Evolutionary conservation across 1,140 invertebrate species (phyloP).

Genomic region (Apis mellifera): Amel_HAv3.1 CM009941.2:13340001-13340500

Average conservation of each 20-base stretch:
- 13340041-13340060: too few species aligned
- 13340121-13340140: too few species aligned
- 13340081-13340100: background rate
- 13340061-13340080: background rate
- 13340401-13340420: background rate
- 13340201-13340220: too few species aligned
- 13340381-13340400: background rate
- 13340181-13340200: too few species aligned
- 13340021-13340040: conserved; percentile 38
- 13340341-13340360: background rate
- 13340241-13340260: too few species aligned
- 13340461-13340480: conserved; percentile 10
- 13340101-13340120: too few species aligned
- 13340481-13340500: conserved; percentile 3
- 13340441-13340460: conserved; percentile 43
- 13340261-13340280: background rate
- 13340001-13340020: conserved; percentile 32
- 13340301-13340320: background rate
- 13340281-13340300: background rate
- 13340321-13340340: too few species aligned
- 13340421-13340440: background rate
- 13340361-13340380: background rate
- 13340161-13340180: too few species aligned
- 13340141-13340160: too few species aligned
- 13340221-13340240: too few species aligned